Evolutionary conservation across 2,113 vertebrate species (phyloP).

Genomic region (Scolopax mira): DNA sequence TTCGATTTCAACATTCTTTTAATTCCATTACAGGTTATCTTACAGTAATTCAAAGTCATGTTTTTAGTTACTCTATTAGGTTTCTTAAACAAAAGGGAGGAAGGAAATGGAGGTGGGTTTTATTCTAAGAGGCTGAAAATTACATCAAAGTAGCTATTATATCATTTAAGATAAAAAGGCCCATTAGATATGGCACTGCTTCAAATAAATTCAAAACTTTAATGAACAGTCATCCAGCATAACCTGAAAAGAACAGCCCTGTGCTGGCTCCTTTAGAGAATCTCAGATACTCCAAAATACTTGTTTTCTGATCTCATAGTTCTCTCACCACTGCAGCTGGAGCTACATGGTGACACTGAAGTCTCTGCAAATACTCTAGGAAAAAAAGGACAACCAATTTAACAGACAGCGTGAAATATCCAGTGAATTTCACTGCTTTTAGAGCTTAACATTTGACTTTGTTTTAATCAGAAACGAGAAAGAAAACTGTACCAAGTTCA

Average conservation of each 20-base stretch:
- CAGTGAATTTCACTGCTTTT: background rate
- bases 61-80: background rate
- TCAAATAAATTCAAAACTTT: background rate
- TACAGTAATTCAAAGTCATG: background rate
- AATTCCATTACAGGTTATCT: background rate
- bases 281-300: background rate
- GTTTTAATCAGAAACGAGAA: background rate
- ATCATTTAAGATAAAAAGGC: background rate
- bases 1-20: background rate
- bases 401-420: background rate
- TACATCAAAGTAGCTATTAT: background rate
- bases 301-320: background rate
- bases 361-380: background rate
- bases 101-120: background rate
- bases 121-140: background rate
- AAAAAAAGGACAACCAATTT: background rate
- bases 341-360: background rate
- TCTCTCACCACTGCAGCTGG: background rate
- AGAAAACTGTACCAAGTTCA: background rate
- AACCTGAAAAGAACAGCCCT: background rate
- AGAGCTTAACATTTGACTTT: background rate
- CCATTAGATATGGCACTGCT: background rate
- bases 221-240: background rate
- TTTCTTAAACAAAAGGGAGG: background rate
- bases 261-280: background rate